Evolutionary conservation across 2,888 invertebrate genomes (phyloP).

Genomic region (Agrotis clavis): DNA sequence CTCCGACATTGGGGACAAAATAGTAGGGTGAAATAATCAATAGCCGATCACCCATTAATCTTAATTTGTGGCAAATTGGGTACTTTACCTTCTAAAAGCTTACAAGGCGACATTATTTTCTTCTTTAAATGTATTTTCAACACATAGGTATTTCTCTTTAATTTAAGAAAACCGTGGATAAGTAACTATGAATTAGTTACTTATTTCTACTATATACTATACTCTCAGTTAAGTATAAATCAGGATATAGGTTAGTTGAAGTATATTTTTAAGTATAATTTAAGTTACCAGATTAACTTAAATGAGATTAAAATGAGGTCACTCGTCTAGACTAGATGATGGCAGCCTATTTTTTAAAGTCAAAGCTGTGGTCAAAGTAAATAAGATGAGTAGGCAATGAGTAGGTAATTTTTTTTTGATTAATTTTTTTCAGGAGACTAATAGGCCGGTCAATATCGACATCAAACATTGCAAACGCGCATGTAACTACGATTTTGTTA

Average conservation of each 20-base stretch:
- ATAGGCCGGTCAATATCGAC: no score
- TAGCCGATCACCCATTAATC: constrained; percentile 61
- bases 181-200: no score
- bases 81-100: constrained; percentile 33
- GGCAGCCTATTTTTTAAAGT: constrained; percentile 4
- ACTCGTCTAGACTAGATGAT: constrained; percentile 19
- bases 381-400: background rate
- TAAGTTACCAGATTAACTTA: background rate
- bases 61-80: constrained; percentile 59
- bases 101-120: constrained; percentile 2
- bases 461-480: no score
- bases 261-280: background rate
- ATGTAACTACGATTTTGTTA: no score
- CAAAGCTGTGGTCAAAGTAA: background rate
- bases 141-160: no score
- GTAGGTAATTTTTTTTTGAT: background rate
- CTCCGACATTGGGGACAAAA: constrained; percentile 41
- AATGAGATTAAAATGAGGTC: constrained; percentile 7
- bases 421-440: background rate
- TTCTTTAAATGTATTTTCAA: background rate
- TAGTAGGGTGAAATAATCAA: constrained; percentile 61
- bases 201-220: no score
- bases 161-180: background rate
- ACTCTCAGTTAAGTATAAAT: background rate
- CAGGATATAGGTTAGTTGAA: background rate